phyloP scores from a whole-genome alignment of 53 echinoderm and acorn worm species.

The Crossaster papposus region DNA sequence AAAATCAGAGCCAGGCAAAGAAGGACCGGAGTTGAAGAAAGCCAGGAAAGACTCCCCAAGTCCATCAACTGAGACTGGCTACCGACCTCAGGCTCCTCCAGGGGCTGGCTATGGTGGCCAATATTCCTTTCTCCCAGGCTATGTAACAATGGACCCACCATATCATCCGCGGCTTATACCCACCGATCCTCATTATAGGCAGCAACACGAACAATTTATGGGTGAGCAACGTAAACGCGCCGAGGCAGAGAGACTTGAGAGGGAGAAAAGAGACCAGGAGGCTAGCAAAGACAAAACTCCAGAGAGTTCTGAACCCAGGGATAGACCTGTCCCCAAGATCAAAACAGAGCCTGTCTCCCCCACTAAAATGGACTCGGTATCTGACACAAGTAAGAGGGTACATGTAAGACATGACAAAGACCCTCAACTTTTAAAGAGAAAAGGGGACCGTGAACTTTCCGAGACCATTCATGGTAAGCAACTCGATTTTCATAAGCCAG shows the following conservation, averaged over 20 bases:
- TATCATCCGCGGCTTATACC: conserved; percentile 76
- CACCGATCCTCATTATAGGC: conserved; percentile 73
- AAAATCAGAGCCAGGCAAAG: conserved; percentile 46
- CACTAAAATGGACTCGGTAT: conserved; percentile 47
- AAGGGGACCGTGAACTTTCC: conserved; percentile 55
- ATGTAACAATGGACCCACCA: conserved; percentile 71
- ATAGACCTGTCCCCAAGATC: conserved; percentile 59
- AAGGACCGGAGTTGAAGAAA: conserved; percentile 63
- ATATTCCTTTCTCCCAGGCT: conserved; percentile 66
- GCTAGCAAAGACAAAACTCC: conserved; percentile 58
- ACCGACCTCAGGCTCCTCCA: conserved; percentile 52
- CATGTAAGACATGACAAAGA: conserved; percentile 19
- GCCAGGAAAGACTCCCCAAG: conserved; percentile 66
- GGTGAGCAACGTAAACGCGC: conserved; percentile 66
- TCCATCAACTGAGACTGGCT: conserved; percentile 46
- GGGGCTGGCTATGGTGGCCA: conserved; percentile 65
- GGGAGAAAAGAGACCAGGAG: conserved; percentile 63
- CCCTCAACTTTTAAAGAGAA: conserved; percentile 47
- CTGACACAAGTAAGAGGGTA: conserved; percentile 27
- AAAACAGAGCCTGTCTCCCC: conserved; percentile 80
- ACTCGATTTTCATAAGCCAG: conserved; percentile 71
- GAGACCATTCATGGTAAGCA: conserved; percentile 71
- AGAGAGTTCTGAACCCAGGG: conserved; percentile 51
- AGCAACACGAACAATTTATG: conserved; percentile 76
- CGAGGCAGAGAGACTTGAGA: conserved; percentile 54